phyloP scores from a whole-genome alignment of 2,797 vertebrate species.

The Sphaeramia orbicularis region DNA sequence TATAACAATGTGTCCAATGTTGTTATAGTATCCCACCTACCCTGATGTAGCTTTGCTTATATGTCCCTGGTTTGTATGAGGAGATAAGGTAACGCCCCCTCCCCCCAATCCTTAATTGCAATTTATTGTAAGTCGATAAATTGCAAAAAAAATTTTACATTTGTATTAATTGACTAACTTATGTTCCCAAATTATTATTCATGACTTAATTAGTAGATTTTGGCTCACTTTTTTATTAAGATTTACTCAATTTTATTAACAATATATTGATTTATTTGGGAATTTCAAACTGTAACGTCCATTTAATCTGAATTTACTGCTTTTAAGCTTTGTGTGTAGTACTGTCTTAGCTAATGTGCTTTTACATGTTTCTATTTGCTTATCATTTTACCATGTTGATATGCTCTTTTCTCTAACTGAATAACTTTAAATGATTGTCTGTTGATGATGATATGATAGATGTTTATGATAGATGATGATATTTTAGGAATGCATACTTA shows the following conservation, averaged over 20 bases:
- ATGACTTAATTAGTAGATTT: conserved; percentile 26
- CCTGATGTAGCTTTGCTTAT: conserved; percentile 99
- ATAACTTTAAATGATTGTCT: conserved; percentile 54
- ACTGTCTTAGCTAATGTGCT: conserved; percentile 74
- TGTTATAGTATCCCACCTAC: conserved; percentile 99
- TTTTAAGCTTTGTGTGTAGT: conserved; percentile 69
- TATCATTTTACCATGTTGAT: conserved; percentile 67
- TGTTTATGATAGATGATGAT: conserved; percentile 38
- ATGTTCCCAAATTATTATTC: conserved; percentile 39
- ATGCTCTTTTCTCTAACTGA: conserved; percentile 59
- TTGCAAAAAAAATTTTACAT: conserved; percentile 72
- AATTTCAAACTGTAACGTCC: conserved; percentile 43
- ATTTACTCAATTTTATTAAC: conserved; percentile 13
- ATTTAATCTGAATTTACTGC: conserved; percentile 64
- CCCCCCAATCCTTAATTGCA: conserved; percentile 74
- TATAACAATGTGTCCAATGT: conserved; percentile 99
- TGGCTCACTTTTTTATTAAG: conserved; percentile 32
- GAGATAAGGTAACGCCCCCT: conserved; percentile 90
- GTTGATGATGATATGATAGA: not conserved
- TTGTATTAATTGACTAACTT: conserved; percentile 49
- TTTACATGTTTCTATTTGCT: conserved; percentile 76
- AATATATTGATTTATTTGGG: conserved; percentile 45
- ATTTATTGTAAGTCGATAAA: conserved; percentile 87
- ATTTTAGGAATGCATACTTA: conserved; percentile 55
- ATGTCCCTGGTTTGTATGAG: conserved; percentile 98